Base-by-base conservation (phyloP, 2,888 invertebrate genomes). In the Nomada goodeniana region DNA sequence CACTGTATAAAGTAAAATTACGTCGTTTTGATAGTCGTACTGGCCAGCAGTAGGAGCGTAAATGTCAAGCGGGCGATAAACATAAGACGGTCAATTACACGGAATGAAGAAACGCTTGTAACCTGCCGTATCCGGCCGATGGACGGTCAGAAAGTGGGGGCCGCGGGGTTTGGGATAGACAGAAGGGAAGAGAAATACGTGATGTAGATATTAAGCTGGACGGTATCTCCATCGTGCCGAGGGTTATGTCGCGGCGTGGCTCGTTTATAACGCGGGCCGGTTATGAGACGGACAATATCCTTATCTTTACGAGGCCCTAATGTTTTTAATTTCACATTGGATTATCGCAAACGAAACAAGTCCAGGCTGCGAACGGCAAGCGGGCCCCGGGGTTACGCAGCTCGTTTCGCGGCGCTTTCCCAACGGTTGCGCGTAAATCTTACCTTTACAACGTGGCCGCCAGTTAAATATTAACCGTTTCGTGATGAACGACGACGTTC, bases 281-380 rank as follows among this genome's bases (percentile, higher is more conserved):
- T 83, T 75, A 79, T 71, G 63, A 57, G 70, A 67, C 76, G 82
- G 69, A 87, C 83, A 89, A 91, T 91, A 90, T 90, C 87, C 90
- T 90, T 88, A 91, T 90, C 90, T 91, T 91, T 92, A 91, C 88
- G 91, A 91, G 88, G 83, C 88, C 83, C 86, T 91, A 89, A 91
- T 89, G 90, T 92, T 91, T 90, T 91, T 91, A 90, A 92, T 92
- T 91, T 90, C 89, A 87, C 88, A 85, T 88, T 77, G 87, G 90
- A 90, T 92, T 91, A 92, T 89, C 91, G 88, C 89, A 87, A 90
- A 90, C 86, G 88, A 82, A 86, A 82, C 82, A 71, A 75, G 82
- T 23, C 74, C 71, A 36, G 78, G 81, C 77, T 68, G 64, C 57
- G 53, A 36, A 52, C 72, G 72, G 67, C 50, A 53, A 55, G 63